These are phyloP conservation scores for Plemyria rubiginata DNA, from an alignment of 2,888 invertebrate genomes.

Conservation along the genomic window DNA sequence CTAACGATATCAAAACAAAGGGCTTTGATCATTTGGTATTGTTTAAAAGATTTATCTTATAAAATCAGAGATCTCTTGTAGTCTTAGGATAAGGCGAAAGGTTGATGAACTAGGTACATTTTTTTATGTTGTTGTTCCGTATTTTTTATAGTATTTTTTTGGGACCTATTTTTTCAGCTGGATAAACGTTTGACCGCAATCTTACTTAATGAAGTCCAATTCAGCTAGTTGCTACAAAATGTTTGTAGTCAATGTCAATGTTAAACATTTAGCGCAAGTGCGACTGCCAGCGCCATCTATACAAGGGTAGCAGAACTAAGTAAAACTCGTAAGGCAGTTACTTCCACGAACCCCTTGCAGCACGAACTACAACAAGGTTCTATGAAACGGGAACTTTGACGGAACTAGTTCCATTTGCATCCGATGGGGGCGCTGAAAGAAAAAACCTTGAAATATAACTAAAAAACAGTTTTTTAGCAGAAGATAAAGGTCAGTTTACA, in stretches of 20 bases:
- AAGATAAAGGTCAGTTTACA: constrained; percentile 16
- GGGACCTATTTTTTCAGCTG: no score
- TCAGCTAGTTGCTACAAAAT: not conserved
- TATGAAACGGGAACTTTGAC: constrained; percentile 12
- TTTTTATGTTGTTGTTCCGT: no score
- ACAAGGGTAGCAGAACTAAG: constrained; percentile 46
- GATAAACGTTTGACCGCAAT: no score
- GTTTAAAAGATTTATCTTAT: not conserved
- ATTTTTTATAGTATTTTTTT: no score
- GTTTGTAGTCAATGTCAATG: not conserved
- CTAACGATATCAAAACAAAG: constrained; percentile 12
- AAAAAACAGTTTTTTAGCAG: constrained; percentile 4
- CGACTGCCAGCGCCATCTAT: constrained; percentile 53
- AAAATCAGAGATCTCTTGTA: not conserved
- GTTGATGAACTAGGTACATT: not conserved
- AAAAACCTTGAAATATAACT: not conserved
- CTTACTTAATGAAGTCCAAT: no score
- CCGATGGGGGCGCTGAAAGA: constrained; percentile 19
- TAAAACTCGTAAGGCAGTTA: not conserved
- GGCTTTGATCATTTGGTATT: constrained; percentile 14
- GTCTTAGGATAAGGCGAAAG: not conserved
- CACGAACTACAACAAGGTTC: constrained; percentile 14
- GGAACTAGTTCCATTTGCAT: constrained; percentile 6
- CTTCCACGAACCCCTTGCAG: constrained; percentile 10
- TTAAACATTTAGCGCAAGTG: not conserved